Base-by-base conservation (phyloP, 2,888 invertebrate species). In the Coremacera marginata region DNA sequence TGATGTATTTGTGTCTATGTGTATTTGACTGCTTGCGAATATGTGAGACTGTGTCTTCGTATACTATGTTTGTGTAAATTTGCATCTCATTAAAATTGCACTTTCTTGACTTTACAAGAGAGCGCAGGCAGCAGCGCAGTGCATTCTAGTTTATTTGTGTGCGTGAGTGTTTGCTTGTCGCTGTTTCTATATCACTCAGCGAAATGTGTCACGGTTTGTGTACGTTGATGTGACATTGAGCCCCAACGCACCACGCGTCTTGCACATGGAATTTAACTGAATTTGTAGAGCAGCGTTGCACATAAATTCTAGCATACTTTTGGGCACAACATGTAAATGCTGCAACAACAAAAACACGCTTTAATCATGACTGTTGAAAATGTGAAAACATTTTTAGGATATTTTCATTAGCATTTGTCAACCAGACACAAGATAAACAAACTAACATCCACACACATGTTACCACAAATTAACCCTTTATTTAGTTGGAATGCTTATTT, bases 61-160 rank as follows among this genome's bases (percentile, higher is more conserved):
- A 27, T 44, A 60, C 60, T 60, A 37, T 16, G 34, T 37, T 37
- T 73, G 62, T 62, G 49, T 51, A 73, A 73, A 65, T 73, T 63
- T 73, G 51, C 73, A 73, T 73, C 52, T 73, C 73, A 73, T 73
- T 73, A 73, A 62, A 73, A 52, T 52, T 63, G 63, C 65, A 31
- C 73, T 73, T 73, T 72, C 60, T 57, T 44, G 60, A 62, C 72
- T 60, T 72, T 44, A 27, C 57, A 8, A 34, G 37, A n/a, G 44
- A 37, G 44, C 37, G 34, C 34, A 55, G 57, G 0, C 3, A 55
- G 62, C 51, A 63, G 4, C 16, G 31, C 25, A 14, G 62, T 25
- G 8, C 14, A 51, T 16, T 60, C 44, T 27, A 25, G 5, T 16
- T 37, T 16, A 49, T 62, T n/a, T 72, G 70, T 19, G 70, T 52